Evolutionary conservation across 2,797 vertebrate genomes (phyloP).

Genomic region (Chloroceryle amazona): DNA sequence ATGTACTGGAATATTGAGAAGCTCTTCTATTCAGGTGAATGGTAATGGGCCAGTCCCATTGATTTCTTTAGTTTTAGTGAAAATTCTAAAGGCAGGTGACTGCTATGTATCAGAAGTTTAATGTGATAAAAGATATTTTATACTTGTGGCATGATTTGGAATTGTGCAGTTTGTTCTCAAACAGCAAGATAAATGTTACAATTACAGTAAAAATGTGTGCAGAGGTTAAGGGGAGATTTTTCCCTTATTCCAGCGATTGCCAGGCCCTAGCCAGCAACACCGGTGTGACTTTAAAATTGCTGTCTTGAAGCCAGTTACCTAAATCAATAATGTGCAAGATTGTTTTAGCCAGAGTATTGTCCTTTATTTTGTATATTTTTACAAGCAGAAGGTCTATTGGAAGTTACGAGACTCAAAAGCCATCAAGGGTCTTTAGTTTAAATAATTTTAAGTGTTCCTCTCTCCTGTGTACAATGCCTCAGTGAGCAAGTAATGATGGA

Average conservation of each 20-base stretch:
- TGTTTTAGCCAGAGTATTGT: not conserved
- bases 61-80: not conserved
- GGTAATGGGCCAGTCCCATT: not conserved
- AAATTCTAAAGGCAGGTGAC: not conserved
- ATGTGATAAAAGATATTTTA: not conserved
- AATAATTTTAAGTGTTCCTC: not conserved
- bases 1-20: not conserved
- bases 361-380: not conserved
- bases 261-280: too few relatives aligned
- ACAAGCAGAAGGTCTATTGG: not conserved
- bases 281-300: not conserved
- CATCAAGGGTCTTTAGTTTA: not conserved
- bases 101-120: not conserved
- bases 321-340: not conserved
- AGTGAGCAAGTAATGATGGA: constrained; percentile 7
- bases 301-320: not conserved
- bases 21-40: not conserved
- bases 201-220: not conserved
- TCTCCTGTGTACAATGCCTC: not conserved
- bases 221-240: not conserved
- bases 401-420: not conserved
- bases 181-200: not conserved
- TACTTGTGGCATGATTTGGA: not conserved
- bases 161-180: not conserved
- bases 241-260: not conserved